Percentiles rank a stretch among this genome's conserved stretches.
phyloP scores from a whole-genome alignment of 2,797 vertebrate genomes.

The Otolemur crassicaudatus region DNA sequence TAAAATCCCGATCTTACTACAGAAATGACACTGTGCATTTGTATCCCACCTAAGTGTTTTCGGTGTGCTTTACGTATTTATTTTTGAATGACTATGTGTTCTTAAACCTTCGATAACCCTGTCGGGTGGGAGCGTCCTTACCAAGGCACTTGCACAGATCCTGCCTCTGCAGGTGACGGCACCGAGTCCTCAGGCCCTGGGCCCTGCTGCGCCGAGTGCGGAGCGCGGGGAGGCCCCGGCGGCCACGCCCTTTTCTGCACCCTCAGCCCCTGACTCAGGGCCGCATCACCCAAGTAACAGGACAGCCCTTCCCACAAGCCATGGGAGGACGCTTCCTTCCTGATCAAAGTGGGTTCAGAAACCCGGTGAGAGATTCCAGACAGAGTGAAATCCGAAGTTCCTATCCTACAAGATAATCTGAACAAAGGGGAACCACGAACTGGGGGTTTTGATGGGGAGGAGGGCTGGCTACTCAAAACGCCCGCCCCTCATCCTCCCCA shows the following conservation, averaged over 20 bases:
- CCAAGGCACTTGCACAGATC: background rate
- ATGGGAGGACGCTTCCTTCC: background rate
- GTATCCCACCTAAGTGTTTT: background rate
- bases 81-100: conserved; percentile 14
- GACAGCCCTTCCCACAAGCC: background rate
- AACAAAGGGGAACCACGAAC: background rate
- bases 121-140: background rate
- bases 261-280: background rate
- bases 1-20: background rate
- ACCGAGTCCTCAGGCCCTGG: background rate
- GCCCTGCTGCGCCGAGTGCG: background rate
- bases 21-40: background rate
- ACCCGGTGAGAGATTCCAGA: background rate
- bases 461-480: background rate
- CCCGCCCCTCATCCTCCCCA: background rate
- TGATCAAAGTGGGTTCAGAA: background rate
- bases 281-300: background rate
- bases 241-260: conserved; percentile 53
- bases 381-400: background rate
- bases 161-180: background rate
- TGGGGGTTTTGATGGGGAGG: background rate
- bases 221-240: background rate
- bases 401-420: background rate
- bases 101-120: background rate
- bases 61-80: background rate